Evolutionary conservation across 1,140 invertebrate genomes (phyloP), one percentile per base, ranked within the genome.

Genomic region (Eubasilissa regina): DNA sequence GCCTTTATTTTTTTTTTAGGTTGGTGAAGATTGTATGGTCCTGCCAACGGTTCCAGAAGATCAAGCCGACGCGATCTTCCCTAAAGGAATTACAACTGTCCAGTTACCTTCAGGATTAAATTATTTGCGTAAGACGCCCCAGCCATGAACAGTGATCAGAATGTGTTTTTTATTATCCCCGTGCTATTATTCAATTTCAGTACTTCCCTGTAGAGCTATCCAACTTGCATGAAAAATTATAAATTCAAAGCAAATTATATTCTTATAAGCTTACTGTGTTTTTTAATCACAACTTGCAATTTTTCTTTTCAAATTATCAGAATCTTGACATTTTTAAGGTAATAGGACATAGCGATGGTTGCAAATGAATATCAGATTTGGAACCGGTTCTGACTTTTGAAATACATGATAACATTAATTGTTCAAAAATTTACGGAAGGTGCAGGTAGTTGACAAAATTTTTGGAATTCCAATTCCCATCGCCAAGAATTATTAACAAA

Each of bases 11-110:
- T 83, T 80, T 75, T 82, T 83, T 80, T 82, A 89, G 85, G 85
- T 87, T 86, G 96, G 96, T 35, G 91, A 92, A 11, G 90, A 93
- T 11, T 96, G 96, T 79, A 98, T 98, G 96, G 93, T 98, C 56
- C 85, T 96, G 58, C 97, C 97, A 8, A 92, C 90, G 4, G 86
- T 98, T 0, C 89, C 91, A 6, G 88, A 92, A 0, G 93, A 93
- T 9, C 93, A 97, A 83, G 89, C 93, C 0, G 85, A 89, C 0
- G 88, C 88, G 51, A 84, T 93, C 9, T 98, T 96, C 85, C 94
- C 94, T 0, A 88, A 92, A 19, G 93, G 93, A 19, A 87, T 93
- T 1, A 91, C 92, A n/a, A 90, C 90, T 12, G 84, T 94, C 7
- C 85, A 89, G 11, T 85, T 98, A 70, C 96, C 96, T 11, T 97